A percentile compares a stretch with the other conserved stretches of the same genome.
Conservation (phyloP, 2,888 invertebrate genomes). For the Megaustenia siamemsis region DNA sequence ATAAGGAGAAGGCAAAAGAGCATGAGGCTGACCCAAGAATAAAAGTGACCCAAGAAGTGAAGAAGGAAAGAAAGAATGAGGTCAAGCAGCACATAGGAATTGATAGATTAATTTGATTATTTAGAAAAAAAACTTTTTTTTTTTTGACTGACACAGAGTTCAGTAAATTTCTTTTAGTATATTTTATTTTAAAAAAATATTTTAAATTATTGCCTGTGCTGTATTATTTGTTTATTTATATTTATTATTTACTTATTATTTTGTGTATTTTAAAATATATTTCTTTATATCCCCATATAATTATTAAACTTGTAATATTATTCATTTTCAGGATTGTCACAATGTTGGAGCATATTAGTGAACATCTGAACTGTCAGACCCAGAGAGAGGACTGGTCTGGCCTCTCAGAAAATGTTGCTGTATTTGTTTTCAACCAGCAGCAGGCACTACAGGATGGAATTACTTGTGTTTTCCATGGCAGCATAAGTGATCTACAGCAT, state of each 20-base stretch:
- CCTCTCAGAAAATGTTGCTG: slow-evolving; percentile 13
- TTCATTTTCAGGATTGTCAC: slow-evolving; percentile 32
- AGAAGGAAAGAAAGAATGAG: too few relatives aligned
- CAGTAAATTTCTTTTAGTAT: not conserved
- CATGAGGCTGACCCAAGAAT: too few relatives aligned
- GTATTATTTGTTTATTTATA: not conserved
- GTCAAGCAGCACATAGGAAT: too few relatives aligned
- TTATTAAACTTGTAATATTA: not conserved
- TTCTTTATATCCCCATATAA: not conserved
- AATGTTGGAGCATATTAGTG: slow-evolving; percentile 42
- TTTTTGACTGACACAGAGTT: not conserved
- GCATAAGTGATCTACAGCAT: slow-evolving; percentile 1
- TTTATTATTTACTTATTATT: not conserved
- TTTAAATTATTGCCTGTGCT: too few relatives aligned
- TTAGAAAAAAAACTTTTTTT: too few relatives aligned
- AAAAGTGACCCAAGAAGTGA: too few relatives aligned
- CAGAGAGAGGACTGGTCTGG: slow-evolving; percentile 15
- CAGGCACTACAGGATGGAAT: slow-evolving; percentile 21
- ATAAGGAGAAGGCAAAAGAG: too few relatives aligned
- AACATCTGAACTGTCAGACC: not conserved
- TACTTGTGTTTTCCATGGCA: slow-evolving; percentile 15
- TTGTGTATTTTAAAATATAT: not conserved
- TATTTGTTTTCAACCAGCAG: slow-evolving; percentile 10
- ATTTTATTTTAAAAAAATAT: too few relatives aligned
- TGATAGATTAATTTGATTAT: too few relatives aligned